Percentiles rank a stretch among this genome's conserved stretches.
Evolutionary conservation across 2,797 vertebrate genomes (phyloP).

Genomic region (Platyrinchus mystaceus): DNA sequence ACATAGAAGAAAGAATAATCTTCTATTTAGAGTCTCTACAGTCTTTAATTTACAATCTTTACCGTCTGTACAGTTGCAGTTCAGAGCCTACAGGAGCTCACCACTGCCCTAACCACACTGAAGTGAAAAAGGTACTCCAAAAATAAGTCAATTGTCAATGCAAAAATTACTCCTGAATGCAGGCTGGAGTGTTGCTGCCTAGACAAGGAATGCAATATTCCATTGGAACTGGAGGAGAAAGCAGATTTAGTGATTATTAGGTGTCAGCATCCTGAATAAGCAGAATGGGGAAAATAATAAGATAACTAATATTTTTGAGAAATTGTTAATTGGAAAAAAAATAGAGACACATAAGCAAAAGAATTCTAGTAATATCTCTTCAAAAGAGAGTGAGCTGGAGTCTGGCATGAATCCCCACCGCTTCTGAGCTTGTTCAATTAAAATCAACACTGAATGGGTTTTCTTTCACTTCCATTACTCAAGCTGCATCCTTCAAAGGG

Average conservation of each 20-base stretch:
- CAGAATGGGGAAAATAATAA: neutral
- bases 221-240: neutral
- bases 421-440: conserved; percentile 53
- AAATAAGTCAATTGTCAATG: neutral
- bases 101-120: neutral
- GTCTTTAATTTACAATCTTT: neutral
- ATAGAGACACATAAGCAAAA: neutral
- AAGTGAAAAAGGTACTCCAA: neutral
- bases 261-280: neutral
- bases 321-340: conserved; percentile 6
- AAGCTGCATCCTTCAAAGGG: conserved; percentile 62
- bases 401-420: conserved; percentile 34
- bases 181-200: neutral
- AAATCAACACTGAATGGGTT: conserved; percentile 56
- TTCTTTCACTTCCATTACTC: conserved; percentile 53
- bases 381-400: neutral
- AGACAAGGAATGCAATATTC: neutral
- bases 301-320: conserved; percentile 35
- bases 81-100: neutral
- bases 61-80: neutral
- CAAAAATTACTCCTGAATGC: neutral
- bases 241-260: neutral
- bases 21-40: neutral
- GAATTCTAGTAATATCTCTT: conserved; percentile 7
- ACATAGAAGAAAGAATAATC: neutral